Base-by-base conservation (phyloP, 2,888 invertebrate species). In the Leucania comma region DNA sequence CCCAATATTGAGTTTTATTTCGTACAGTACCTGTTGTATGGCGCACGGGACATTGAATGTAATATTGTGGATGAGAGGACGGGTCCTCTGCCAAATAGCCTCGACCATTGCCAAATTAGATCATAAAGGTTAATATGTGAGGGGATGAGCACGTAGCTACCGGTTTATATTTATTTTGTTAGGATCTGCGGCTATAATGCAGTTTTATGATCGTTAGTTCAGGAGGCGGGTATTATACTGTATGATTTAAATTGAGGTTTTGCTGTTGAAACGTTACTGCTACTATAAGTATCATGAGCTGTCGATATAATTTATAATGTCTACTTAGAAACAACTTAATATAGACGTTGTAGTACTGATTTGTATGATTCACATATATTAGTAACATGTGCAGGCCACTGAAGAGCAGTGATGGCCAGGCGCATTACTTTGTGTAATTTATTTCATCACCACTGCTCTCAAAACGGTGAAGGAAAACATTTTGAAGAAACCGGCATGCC, bases 121-220 rank as follows among this genome's bases (percentile, higher is more conserved):
- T 92, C 92, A 89, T 94, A 92, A 93, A 94, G 94, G 94, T 94
- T 93, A 93, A 94, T 90, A 90, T 90, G 91, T 86, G 87, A 86
- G 88, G 84, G 81, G 72, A 68, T 63, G 78, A 78, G 80, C 79
- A 80, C 78, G 75, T 76, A 86, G 84, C 83, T 82, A 86, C 85
- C 71, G 77, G 70, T 53, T 83, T 75, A 68, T 85, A 85, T 81
- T 86, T 80, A 79, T 84, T 81, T 80, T 70, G 73, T 77, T 80
- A 81, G 78, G 64, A 69, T 79, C 75, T 80, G 80, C 38, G 75
- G 72, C 38, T 69, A 76, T 69, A 67, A 72, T 80, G 78, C 58
- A 75, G 68, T 83, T 76, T 83, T 83, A 75, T 75, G 71, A 69
- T 58, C 65, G 62, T 58, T 63, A 53, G 62, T 51, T 51, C 38